A percentile compares a stretch with the other conserved stretches of the same genome.
Conservation (phyloP, 2,113 vertebrate species). For the Nothobranchius furzeri region DNA sequence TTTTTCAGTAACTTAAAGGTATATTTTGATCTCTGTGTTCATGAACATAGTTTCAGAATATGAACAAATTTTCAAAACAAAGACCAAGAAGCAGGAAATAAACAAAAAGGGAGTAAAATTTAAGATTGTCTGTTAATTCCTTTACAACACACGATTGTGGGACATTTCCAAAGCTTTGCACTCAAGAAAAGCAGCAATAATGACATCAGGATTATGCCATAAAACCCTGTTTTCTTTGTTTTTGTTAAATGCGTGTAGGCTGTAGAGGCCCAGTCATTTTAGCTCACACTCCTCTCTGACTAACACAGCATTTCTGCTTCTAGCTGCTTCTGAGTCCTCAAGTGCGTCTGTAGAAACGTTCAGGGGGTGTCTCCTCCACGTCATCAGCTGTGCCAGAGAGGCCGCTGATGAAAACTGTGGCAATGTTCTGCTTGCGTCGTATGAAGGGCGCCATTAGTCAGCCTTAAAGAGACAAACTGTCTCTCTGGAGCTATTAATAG, state of each 20-base stretch:
- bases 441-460: constrained; percentile 59
- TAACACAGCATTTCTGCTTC: constrained; percentile 33
- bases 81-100: too few species aligned
- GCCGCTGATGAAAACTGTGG: constrained; percentile 57
- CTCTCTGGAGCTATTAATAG: constrained; percentile 68
- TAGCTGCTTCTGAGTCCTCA: constrained; percentile 18
- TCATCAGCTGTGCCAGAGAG: constrained; percentile 47
- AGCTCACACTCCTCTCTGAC: constrained; percentile 43
- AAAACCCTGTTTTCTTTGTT: neutral
- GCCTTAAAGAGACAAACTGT: constrained; percentile 41
- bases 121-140: too few species aligned
- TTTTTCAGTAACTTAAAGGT: too few species aligned
- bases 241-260: neutral
- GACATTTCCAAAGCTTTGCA: too few species aligned
- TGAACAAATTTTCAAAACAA: too few species aligned
- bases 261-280: constrained; percentile 3
- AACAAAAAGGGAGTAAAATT: too few species aligned
- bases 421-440: constrained; percentile 36
- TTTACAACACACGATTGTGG: neutral
- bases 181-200: neutral
- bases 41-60: neutral
- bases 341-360: constrained; percentile 50
- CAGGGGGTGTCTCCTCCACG: constrained; percentile 36
- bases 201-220: neutral
- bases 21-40: too few species aligned